Base-by-base conservation (phyloP, 2,113 vertebrate species). In the Artemisiospiza belli region DNA sequence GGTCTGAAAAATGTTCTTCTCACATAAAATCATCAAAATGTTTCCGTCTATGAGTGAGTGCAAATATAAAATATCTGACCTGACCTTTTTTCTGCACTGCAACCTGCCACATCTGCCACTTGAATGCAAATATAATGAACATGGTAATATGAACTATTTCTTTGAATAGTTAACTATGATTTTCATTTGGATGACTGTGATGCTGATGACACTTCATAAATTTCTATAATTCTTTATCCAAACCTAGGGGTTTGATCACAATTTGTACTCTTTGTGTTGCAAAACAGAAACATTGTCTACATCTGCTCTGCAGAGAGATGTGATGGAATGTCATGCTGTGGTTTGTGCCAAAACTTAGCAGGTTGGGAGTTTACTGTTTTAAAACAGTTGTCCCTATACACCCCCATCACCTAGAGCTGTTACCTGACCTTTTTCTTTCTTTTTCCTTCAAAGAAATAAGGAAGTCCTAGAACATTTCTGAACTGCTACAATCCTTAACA, bases 381-480 rank as follows among this genome's bases (percentile, higher is more conserved):
- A 28, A 78, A 94, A 63, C 5, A 25, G 4, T 44, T 75, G 59
- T 67, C 66, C 41, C 54, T 55, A 21, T 44, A 46, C 2, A 51
- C 5, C 4, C 52, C 46, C 8, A 59, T 22, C 51, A 55, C 24
- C 55, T 35, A 39, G 25, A 83, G 49, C 14, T 84, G 27, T 47
- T 35, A 47, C 33, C 28, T 88, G 63, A 44, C 25, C 9, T 72
- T 87, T 66, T 39, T 27, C 30, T 61, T 47, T 13, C 25, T 14
- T 77, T 83, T 90, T 87, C 5, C 51, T 83, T 70, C 21, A 79
- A 37, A 78, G 37, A 31, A 44, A 51, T 22, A 87, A 89, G 44
- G n/a, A 63, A 78, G 51, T 69, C 80, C 33, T 68, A 33, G 43
- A 90, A 80, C n/a, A 81, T 35, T 91, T 89, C 63, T 78, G 43